phyloP scores from a whole-genome alignment of 2,797 vertebrate genomes.

The Ctenopoma kingsleyae region DNA sequence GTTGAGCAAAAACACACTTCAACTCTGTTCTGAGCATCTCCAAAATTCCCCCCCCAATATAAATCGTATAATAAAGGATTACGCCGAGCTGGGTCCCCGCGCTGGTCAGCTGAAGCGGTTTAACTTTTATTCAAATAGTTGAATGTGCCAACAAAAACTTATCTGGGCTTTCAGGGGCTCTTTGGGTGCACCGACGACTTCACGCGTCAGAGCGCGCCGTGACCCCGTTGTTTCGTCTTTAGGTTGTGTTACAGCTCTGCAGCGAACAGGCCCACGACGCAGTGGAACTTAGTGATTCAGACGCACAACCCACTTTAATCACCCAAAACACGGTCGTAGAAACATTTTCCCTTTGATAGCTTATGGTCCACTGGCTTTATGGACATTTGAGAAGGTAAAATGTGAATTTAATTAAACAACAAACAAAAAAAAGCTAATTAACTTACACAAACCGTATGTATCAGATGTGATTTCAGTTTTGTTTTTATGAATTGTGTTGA shows the following conservation, averaged over 20 bases:
- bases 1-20: constrained; percentile 56
- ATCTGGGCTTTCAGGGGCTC: constrained; percentile 3
- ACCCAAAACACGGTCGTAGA: constrained; percentile 6
- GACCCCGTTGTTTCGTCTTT: neutral
- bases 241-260: constrained; percentile 3
- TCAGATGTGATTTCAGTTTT: too few relatives aligned
- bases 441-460: neutral
- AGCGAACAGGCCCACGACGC: neutral
- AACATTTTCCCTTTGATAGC: neutral
- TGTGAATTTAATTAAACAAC: neutral
- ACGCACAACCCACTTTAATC: neutral
- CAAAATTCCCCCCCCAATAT: constrained; percentile 17
- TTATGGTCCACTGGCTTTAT: neutral
- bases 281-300: constrained; percentile 7
- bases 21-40: constrained; percentile 55
- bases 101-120: constrained; percentile 51
- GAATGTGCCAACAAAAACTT: constrained; percentile 31
- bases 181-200: neutral
- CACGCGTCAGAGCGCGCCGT: constrained; percentile 24
- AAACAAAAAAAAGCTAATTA: neutral
- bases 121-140: constrained; percentile 21
- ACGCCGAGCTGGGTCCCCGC: constrained; percentile 39
- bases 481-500: too few relatives aligned
- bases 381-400: neutral
- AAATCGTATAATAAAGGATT: constrained; percentile 49